Percentiles rank a stretch among this genome's conserved stretches.
Conservation (phyloP, 2,888 invertebrate genomes). For the Euzophera pinguis region DNA sequence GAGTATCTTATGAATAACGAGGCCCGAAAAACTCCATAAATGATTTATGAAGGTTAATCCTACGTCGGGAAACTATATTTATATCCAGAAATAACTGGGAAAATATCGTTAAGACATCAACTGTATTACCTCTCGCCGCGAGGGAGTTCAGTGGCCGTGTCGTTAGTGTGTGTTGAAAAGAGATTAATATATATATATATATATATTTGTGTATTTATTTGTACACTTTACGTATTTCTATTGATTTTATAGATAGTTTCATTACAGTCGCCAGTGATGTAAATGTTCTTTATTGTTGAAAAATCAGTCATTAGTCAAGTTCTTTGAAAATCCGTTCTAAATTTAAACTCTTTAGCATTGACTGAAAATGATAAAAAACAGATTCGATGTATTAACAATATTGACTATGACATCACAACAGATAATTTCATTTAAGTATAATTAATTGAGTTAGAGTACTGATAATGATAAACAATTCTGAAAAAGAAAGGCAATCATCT, state of each 20-base stretch:
- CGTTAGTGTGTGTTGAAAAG: neutral
- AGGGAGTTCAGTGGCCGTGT: neutral
- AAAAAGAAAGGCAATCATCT: neutral
- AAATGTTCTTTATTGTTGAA: no score
- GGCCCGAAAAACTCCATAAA: conserved; percentile 10
- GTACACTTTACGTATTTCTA: neutral
- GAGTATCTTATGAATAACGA: conserved; percentile 14
- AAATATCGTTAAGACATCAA: neutral
- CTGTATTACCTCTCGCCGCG: neutral
- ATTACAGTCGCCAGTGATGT: no score
- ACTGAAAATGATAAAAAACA: no score
- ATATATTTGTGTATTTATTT: neutral
- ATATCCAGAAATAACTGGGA: neutral
- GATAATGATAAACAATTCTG: neutral
- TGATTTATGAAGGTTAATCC: conserved; percentile 14
- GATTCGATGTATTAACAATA: no score
- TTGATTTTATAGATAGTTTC: no score
- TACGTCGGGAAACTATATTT: conserved; percentile 6
- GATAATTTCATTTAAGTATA: no score
- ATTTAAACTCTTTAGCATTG: no score
- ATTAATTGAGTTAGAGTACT: no score
- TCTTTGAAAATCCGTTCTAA: no score
- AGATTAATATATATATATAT: neutral
- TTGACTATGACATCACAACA: no score
- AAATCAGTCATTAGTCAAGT: no score